Conservation (phyloP, 2,113 vertebrate species). For the Amazona vittata region DNA sequence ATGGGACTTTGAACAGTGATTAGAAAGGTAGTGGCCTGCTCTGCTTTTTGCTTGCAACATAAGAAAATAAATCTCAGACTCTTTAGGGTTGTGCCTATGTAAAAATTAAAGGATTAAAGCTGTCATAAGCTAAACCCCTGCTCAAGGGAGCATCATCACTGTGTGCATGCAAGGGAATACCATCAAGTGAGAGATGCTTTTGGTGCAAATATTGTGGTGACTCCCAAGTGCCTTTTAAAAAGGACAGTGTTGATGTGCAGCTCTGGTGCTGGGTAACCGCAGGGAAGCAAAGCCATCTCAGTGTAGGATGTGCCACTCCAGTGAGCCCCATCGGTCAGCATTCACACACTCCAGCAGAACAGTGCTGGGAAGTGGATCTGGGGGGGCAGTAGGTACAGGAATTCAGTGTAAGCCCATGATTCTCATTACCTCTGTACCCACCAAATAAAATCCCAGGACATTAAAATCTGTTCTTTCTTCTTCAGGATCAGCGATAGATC, state of each 20-base stretch:
- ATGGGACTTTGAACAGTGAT: not conserved
- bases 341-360: not conserved
- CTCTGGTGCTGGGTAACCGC: not conserved
- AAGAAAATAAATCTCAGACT: not conserved
- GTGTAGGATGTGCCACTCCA: not conserved
- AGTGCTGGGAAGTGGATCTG: not conserved
- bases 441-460: not conserved
- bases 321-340: accelerated
- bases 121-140: not conserved
- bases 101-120: not conserved
- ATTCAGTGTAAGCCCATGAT: not conserved
- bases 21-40: not conserved
- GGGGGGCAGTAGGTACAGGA: not conserved
- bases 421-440: not conserved
- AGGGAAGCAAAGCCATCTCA: not conserved
- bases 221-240: not conserved
- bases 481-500: not conserved
- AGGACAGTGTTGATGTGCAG: not conserved
- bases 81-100: accelerated
- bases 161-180: not conserved
- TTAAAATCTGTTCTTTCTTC: not conserved
- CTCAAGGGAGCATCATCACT: not conserved
- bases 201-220: not conserved
- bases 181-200: not conserved
- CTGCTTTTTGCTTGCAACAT: not conserved